These are phyloP conservation scores for Dicentrarchus labrax DNA, from an alignment of 2,113 vertebrate genomes.

Conservation along the genomic window DNA sequence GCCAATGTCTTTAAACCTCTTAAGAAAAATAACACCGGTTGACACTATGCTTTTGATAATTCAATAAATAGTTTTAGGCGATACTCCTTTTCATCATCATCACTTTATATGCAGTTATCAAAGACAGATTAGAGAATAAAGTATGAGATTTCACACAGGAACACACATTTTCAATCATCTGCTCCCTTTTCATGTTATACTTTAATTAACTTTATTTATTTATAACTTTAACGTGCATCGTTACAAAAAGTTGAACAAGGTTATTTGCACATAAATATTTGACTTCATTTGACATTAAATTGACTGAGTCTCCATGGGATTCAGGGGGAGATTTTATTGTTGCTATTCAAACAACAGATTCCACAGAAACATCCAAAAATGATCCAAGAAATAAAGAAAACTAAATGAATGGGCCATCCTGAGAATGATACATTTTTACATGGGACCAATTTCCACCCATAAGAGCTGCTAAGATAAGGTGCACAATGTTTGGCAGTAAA, in stretches of 20 bases:
- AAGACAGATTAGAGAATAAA: neutral
- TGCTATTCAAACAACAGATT: conserved; percentile 4
- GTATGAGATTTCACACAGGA: neutral
- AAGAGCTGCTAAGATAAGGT: neutral
- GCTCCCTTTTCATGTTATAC: neutral
- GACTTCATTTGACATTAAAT: too few relatives aligned
- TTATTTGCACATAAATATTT: neutral
- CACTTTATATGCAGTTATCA: neutral
- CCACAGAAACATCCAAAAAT: neutral
- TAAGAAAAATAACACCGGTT: neutral
- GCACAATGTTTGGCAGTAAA: neutral
- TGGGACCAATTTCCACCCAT: conserved; percentile 26
- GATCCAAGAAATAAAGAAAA: neutral
- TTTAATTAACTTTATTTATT: neutral
- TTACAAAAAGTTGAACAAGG: conserved; percentile 6
- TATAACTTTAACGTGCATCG: neutral
- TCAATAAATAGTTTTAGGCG: neutral
- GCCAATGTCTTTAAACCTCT: neutral
- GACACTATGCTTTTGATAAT: neutral
- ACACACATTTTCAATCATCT: neutral
- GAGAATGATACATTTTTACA: conserved; percentile 7
- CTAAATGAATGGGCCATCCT: neutral
- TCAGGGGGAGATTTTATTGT: neutral
- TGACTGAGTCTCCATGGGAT: neutral
- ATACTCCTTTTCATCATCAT: neutral